Evolutionary conservation across 1,140 invertebrate genomes (phyloP).

Genomic region (Episyrphus balteatus): DNA sequence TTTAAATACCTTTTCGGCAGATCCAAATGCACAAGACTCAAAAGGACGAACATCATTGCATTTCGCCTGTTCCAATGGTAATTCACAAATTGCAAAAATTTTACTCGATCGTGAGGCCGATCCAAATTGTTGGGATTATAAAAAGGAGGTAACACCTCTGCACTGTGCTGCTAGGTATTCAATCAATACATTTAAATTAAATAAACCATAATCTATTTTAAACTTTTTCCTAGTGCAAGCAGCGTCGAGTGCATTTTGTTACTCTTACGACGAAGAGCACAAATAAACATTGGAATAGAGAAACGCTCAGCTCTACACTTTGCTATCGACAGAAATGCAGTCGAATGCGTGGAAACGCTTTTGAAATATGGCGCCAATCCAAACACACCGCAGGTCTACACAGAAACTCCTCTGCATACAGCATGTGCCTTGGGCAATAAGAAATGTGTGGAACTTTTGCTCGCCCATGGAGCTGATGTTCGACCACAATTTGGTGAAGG

Average conservation of each 20-base stretch:
- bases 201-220: background rate
- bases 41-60: conserved; percentile 55
- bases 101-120: conserved; percentile 52
- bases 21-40: conserved; percentile 24
- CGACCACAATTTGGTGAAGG: conserved; percentile 55
- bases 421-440: conserved; percentile 61
- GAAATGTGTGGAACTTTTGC: conserved; percentile 53
- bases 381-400: conserved; percentile 70
- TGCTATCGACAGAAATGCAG: conserved; percentile 57
- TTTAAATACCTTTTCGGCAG: conserved; percentile 19
- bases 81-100: conserved; percentile 49
- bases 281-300: conserved; percentile 61
- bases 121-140: conserved; percentile 54
- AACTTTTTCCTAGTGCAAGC: conserved; percentile 35
- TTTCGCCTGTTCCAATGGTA: conserved; percentile 59
- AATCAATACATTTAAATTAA: too few species aligned
- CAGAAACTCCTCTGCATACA: conserved; percentile 72
- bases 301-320: conserved; percentile 58
- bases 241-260: conserved; percentile 44
- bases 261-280: conserved; percentile 52
- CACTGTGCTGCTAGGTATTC: conserved; percentile 58
- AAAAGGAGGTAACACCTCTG: conserved; percentile 55
- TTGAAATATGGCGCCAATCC: conserved; percentile 59
- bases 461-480: conserved; percentile 63
- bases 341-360: conserved; percentile 54